phyloP scores from a whole-genome alignment of 2,888 invertebrate species.

The Andrena hattorfiana region DNA sequence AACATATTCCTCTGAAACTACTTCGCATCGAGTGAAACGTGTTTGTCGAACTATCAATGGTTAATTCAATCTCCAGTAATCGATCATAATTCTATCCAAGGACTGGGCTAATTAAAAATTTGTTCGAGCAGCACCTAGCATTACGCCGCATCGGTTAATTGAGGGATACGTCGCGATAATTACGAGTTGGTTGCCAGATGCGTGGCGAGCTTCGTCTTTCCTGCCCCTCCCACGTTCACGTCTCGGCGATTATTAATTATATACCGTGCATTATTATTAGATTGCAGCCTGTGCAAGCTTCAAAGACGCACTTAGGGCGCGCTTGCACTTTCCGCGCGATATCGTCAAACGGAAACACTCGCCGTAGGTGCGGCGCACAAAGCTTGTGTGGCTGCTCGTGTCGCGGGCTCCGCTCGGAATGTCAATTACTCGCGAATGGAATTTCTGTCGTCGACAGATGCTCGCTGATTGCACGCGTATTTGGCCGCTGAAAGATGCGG shows the following conservation, averaged over 20 bases:
- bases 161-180: constrained; percentile 26
- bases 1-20: too few relatives aligned
- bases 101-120: constrained; percentile 21
- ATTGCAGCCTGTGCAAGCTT: constrained; percentile 21
- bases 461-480: constrained; percentile 6
- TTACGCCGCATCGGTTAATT: constrained; percentile 27
- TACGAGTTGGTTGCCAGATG: constrained; percentile 15
- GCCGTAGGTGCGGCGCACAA: constrained; percentile 18
- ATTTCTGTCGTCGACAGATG: constrained; percentile 36
- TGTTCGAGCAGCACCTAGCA: neutral
- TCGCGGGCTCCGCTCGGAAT: constrained; percentile 49
- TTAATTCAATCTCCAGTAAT: constrained; percentile 1
- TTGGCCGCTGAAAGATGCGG: neutral
- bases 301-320: constrained; percentile 42
- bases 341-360: constrained; percentile 49
- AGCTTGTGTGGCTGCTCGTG: constrained; percentile 3
- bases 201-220: neutral
- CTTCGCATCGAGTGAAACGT: neutral
- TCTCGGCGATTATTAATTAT: constrained; percentile 52
- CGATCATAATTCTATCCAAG: neutral
- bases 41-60: neutral
- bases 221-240: neutral
- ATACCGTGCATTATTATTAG: constrained; percentile 39
- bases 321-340: constrained; percentile 26
- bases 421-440: constrained; percentile 60